Percentiles rank a stretch among this genome's conserved stretches.
phyloP scores from a whole-genome alignment of 2,797 vertebrate genomes.

The Scarus forsteni region DNA sequence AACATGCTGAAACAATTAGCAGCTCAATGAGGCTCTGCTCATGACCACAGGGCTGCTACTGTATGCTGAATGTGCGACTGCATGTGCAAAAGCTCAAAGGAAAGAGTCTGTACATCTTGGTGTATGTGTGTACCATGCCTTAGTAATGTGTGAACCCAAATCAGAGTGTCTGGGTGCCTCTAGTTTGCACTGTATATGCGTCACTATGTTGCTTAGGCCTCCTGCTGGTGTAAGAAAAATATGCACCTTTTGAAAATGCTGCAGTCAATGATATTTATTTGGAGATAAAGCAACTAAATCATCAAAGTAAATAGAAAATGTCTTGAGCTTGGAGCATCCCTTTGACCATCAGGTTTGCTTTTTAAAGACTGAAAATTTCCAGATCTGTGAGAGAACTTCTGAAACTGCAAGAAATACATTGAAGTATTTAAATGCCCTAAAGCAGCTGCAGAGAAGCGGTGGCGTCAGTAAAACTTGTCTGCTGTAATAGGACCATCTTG shows the following conservation, averaged over 20 bases:
- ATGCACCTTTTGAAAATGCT: slow-evolving; percentile 5
- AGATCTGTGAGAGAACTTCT: no score
- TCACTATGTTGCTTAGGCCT: slow-evolving; percentile 12
- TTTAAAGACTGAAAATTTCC: not conserved
- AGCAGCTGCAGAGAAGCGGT: slow-evolving; percentile 2
- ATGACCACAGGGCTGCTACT: slow-evolving; percentile 46
- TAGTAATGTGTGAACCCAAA: slow-evolving; percentile 15
- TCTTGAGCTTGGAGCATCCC: not conserved
- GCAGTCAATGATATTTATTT: slow-evolving; percentile 1
- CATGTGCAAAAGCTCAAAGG: slow-evolving; percentile 22
- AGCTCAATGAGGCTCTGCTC: slow-evolving; percentile 69
- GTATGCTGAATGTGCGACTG: slow-evolving; percentile 3
- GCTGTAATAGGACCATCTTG: not conserved
- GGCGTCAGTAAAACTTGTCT: not conserved
- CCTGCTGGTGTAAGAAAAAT: slow-evolving; percentile 31
- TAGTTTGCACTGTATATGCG: slow-evolving; percentile 4
- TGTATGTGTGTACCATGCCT: slow-evolving; percentile 6
- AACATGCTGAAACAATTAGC: slow-evolving; percentile 63
- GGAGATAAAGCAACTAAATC: not conserved
- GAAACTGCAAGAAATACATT: not conserved
- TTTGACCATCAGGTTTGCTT: not conserved
- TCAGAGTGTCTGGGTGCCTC: slow-evolving; percentile 17
- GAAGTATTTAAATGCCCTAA: not conserved
- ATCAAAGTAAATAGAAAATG: not conserved
- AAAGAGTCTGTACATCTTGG: slow-evolving; percentile 9